Evolutionary conservation across 1,140 invertebrate genomes (phyloP).

Genomic region (Parasteatoda tepidariorum): DNA sequence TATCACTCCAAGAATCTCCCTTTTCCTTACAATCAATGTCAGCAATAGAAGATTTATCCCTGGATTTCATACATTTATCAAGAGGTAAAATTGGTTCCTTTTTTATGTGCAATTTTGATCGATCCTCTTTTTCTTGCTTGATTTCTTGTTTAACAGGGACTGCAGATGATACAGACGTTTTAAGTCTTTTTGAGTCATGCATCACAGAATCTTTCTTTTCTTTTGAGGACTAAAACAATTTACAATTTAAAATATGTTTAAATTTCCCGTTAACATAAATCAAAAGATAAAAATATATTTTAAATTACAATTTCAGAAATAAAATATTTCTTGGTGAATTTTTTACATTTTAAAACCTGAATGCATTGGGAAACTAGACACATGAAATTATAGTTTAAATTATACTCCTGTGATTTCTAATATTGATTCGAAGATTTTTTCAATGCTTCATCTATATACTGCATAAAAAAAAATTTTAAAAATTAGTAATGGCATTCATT

Average conservation of each 20-base stretch:
- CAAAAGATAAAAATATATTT: not conserved
- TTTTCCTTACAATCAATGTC: conserved; percentile 5
- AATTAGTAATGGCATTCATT: too few species aligned
- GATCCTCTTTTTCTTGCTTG: conserved; percentile 53
- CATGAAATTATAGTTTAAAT: too few species aligned
- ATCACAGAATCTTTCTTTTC: conserved; percentile 18
- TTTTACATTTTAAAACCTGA: not conserved
- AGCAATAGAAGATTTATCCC: conserved; percentile 11
- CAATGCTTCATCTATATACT: too few species aligned
- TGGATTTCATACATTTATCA: conserved; percentile 41
- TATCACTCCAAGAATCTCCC: not conserved
- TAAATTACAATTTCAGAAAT: not conserved
- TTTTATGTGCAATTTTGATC: not conserved
- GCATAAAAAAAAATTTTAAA: too few species aligned
- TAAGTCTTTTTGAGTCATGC: conserved; percentile 37
- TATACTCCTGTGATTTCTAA: too few species aligned
- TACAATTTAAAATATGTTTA: not conserved
- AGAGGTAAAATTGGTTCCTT: not conserved
- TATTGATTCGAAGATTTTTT: too few species aligned
- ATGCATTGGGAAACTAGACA: too few species aligned
- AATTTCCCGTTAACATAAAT: too few species aligned
- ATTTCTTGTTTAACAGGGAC: conserved; percentile 34
- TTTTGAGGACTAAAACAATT: conserved; percentile 39
- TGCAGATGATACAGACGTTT: not conserved
- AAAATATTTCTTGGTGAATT: not conserved